Conservation (phyloP, 2,797 vertebrate species). For the Lagorchestes hirsutus region DNA sequence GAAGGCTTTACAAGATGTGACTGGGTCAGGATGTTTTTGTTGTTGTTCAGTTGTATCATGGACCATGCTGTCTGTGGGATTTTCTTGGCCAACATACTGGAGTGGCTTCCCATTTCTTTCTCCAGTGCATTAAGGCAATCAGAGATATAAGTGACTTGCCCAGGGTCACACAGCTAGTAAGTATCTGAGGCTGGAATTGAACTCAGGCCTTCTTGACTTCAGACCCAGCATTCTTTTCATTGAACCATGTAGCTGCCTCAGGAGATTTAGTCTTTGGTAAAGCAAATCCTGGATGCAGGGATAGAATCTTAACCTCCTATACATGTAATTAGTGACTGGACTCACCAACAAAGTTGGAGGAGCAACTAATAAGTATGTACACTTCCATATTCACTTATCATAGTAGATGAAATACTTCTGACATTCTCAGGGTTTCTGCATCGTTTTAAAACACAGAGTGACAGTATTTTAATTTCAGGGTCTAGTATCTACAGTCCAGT, state of each 20-base stretch:
- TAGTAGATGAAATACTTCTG: rapidly evolving
- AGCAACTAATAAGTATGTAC: background rate
- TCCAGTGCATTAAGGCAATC: background rate
- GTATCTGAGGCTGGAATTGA: background rate
- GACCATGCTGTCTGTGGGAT: background rate
- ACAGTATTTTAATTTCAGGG: background rate
- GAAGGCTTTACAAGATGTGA: background rate
- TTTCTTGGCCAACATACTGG: background rate
- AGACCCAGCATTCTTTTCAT: background rate
- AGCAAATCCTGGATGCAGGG: background rate
- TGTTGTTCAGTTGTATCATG: background rate
- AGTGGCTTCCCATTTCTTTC: background rate
- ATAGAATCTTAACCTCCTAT: background rate
- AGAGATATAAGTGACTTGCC: background rate
- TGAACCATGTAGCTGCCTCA: too few species aligned
- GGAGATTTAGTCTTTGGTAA: background rate
- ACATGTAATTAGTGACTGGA: rapidly evolving
- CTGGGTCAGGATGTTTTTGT: background rate
- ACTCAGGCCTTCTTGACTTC: background rate
- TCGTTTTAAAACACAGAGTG: background rate
- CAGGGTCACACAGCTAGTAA: background rate
- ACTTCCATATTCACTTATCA: background rate
- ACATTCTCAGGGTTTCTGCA: background rate
- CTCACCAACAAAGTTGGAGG: rapidly evolving
- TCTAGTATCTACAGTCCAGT: background rate